Conservation (phyloP, 2,888 invertebrate species). For the Hirtodrosophila confusa region DNA sequence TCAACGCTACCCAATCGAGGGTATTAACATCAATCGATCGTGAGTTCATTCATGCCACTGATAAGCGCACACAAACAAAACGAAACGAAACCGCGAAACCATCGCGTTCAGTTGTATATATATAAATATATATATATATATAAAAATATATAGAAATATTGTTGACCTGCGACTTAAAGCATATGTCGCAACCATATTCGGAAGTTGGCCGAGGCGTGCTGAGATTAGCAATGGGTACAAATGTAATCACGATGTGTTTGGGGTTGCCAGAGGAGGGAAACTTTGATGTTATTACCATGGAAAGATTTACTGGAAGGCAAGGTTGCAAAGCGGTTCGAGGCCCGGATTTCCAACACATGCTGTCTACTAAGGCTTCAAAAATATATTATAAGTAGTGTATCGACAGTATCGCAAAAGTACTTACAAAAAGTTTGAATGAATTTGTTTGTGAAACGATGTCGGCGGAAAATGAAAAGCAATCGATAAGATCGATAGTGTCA, state of each 20-base stretch:
- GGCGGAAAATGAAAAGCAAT: no score
- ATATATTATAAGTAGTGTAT: no score
- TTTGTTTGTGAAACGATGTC: no score
- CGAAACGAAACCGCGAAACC: conserved; percentile 2
- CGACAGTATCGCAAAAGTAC: no score
- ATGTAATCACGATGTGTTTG: conserved; percentile 20
- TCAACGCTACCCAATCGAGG: conserved; percentile 63
- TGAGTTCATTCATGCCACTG: conserved; percentile 75
- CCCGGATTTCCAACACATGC: no score
- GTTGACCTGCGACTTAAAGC: conserved; percentile 34
- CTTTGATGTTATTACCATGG: background rate
- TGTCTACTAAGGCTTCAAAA: no score
- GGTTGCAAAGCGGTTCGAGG: no score
- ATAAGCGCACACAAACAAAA: conserved; percentile 46
- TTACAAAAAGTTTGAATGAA: no score
- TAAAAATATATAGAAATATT: conserved; percentile 18
- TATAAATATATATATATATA: conserved; percentile 2
- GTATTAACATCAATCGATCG: conserved; percentile 72
- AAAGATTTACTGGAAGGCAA: no score
- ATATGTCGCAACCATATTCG: conserved; percentile 39
- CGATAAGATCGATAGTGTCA: no score
- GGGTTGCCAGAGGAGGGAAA: conserved; percentile 7
- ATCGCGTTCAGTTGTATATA: no score
- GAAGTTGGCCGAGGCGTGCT: conserved; percentile 24
- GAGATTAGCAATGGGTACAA: conserved; percentile 34